phyloP scores from a whole-genome alignment of 2,113 vertebrate species.

The Muntiacus reevesi region DNA sequence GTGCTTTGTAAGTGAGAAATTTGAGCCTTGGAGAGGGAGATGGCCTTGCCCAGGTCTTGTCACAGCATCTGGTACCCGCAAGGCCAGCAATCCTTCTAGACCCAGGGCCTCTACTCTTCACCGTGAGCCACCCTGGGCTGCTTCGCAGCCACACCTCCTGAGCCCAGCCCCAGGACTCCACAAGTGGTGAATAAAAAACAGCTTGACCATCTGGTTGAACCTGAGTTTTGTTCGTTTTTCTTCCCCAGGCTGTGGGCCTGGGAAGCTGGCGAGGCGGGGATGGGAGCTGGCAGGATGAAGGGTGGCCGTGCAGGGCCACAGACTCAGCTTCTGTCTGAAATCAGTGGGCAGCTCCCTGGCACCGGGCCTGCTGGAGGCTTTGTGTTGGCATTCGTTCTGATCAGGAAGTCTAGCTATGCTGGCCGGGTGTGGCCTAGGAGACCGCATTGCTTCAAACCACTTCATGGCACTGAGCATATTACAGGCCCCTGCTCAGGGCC shows the following conservation, averaged over 20 bases:
- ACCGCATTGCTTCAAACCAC: neutral
- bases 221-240: constrained; percentile 10
- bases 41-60: neutral
- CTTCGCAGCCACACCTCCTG: neutral
- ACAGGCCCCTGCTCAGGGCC: neutral
- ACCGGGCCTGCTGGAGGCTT: neutral
- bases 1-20: neutral
- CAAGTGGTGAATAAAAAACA: neutral
- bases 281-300: neutral
- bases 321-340: constrained; percentile 23
- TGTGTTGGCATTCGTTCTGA: neutral
- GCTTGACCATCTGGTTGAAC: constrained; percentile 34
- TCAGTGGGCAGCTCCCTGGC: neutral
- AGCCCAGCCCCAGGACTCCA: neutral
- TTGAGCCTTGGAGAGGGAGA: neutral
- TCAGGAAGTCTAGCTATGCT: neutral
- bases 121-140: neutral
- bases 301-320: neutral
- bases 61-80: neutral
- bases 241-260: neutral
- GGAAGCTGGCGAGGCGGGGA: neutral
- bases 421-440: neutral
- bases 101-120: neutral
- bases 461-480: neutral
- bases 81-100: neutral